Base-by-base conservation (phyloP, 2,888 invertebrate species). In the Crossocerus cetratus region DNA sequence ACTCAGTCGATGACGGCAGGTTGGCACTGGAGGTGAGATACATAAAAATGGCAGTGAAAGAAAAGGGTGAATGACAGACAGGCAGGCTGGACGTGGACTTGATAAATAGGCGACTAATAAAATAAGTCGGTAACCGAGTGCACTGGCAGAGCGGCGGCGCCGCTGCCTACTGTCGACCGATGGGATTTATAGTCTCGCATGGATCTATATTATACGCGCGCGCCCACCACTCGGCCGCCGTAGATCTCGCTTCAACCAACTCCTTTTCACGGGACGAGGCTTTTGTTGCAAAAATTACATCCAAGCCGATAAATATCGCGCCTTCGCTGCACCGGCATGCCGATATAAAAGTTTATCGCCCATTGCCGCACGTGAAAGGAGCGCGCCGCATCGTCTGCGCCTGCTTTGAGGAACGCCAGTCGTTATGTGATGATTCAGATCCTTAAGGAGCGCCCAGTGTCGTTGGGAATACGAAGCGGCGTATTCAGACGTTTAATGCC, bases 91-190 rank as follows among this genome's bases (percentile, higher is more conserved):
- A 18, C 58, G 18, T 11, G 32, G 44, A 49, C 11, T 58, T 67
- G 67, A 63, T 68, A 62, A 71, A 71, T 71, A 68, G 63, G 58
- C 62, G 21, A 23, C 57, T 71, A 63, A 71, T 71, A 59, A 71
- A 68, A 68, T 67, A 68, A 71, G 45, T 68, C 42, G 45, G 18
- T 44, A 21, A 11, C 18, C n/a, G 11, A 32, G 42, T 22, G 14
- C 62, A 23, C 16, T 23, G 20, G 21, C 21, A n/a, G n/a, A n/a
- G n/a, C n/a, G n/a, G 11, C 54, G 16, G 11, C 54, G 18, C 16
- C 44, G 22, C 23, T 67, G 71, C 21, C 16, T 22, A 45, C 63
- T 59, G 55, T 64, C 62, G 22, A 63, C 44, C 54, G 63, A 55
- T 3, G 22, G 43, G 62, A 68, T 69, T 67, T 71, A 71, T 69